Percentiles rank a stretch among this genome's conserved stretches.
These are phyloP conservation scores for Drosophila quadrilineata DNA, from an alignment of 1,140 invertebrate species.

Conservation along the genomic window DNA sequence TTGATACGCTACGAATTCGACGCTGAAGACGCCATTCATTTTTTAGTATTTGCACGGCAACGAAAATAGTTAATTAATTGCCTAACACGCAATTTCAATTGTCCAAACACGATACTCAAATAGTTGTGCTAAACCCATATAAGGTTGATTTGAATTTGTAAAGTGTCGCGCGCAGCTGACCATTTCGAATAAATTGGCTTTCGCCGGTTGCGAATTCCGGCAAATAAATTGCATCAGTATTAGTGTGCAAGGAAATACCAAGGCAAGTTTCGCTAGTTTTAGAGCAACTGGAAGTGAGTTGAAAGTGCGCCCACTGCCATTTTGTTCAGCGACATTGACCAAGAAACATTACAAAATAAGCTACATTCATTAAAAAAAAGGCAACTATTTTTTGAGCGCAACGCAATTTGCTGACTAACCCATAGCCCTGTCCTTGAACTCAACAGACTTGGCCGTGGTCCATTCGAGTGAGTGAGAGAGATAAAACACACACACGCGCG, in stretches of 20 bases:
- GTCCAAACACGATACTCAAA: neutral
- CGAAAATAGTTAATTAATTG: constrained; percentile 1
- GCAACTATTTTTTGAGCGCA: constrained; percentile 41
- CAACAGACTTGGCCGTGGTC: constrained; percentile 66
- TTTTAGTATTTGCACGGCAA: constrained; percentile 22
- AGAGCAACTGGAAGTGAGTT: neutral
- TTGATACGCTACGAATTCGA: constrained; percentile 3
- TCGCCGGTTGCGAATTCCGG: constrained; percentile 41
- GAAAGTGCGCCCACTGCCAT: constrained; percentile 9
- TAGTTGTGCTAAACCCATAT: neutral
- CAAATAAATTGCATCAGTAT: constrained; percentile 63
- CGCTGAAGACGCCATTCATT: constrained; percentile 39
- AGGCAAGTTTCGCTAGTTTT: constrained; percentile 9
- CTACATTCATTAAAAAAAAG: no score
- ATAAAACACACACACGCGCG: constrained; percentile 15
- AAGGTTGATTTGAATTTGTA: neutral
- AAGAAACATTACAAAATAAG: no score
- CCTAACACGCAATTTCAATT: constrained; percentile 1
- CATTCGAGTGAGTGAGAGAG: constrained; percentile 25
- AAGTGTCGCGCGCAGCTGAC: neutral
- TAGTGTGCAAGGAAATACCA: constrained; percentile 29
- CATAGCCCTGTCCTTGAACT: constrained; percentile 58
- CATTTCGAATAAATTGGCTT: neutral
- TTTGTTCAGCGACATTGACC: constrained; percentile 31
- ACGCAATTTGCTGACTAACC: constrained; percentile 69